Evolutionary conservation across 2,113 vertebrate genomes (phyloP).

Genomic region (Muntiacus reevesi): DNA sequence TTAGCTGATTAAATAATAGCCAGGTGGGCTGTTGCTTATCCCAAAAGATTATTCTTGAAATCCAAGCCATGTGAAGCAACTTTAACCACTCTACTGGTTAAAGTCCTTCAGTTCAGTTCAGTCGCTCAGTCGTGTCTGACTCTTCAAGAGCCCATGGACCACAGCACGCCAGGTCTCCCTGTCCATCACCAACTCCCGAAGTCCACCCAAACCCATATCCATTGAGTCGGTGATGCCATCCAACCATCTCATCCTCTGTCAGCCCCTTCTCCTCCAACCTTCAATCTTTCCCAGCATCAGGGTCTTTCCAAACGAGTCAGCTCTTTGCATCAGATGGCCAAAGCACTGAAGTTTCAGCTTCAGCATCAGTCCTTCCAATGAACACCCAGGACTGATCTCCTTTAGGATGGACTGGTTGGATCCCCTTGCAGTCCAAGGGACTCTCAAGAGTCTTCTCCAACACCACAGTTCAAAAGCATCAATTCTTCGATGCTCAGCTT

Average conservation of each 20-base stretch:
- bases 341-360: neutral
- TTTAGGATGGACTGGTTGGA: neutral
- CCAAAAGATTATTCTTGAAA: slow-evolving; percentile 4
- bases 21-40: neutral
- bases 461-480: neutral
- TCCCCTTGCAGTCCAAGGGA: neutral
- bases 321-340: neutral
- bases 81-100: neutral
- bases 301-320: neutral
- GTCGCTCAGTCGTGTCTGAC: neutral
- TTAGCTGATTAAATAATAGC: neutral
- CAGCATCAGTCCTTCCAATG: neutral
- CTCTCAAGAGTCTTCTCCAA: neutral
- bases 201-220: neutral
- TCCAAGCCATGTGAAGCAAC: neutral
- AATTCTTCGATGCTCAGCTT: rapidly evolving
- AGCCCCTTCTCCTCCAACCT: neutral
- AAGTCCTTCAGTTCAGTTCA: neutral
- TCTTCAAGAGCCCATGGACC: neutral
- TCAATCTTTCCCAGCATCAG: neutral
- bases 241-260: neutral
- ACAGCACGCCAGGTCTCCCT: neutral
- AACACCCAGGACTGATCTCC: neutral
- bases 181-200: neutral
- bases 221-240: neutral